A percentile compares a stretch with the other conserved stretches of the same genome.
phyloP scores from a whole-genome alignment of 2,113 vertebrate genomes.

The Upupa epops region DNA sequence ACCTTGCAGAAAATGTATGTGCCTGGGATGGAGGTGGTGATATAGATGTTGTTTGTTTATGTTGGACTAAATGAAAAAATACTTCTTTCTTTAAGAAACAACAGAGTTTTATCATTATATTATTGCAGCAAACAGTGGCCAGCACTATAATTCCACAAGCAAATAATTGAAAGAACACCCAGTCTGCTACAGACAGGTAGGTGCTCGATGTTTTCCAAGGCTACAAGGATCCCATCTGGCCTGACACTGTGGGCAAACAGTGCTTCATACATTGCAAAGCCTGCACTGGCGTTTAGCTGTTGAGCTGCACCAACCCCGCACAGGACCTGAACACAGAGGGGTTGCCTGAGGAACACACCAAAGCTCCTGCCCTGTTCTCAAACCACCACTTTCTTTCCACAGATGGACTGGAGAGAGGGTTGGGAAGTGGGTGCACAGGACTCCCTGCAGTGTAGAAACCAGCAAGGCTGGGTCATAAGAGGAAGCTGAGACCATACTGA shows the following conservation, averaged over 20 bases:
- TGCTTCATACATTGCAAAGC: background rate
- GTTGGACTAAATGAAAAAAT: background rate
- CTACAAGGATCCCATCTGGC: background rate
- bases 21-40: background rate
- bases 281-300: background rate
- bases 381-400: background rate
- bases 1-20: background rate
- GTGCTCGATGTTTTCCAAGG: background rate
- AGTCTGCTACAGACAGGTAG: no score
- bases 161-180: background rate
- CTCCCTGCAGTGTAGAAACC: background rate
- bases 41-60: background rate
- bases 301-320: background rate
- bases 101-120: background rate
- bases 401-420: background rate
- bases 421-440: background rate
- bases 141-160: background rate
- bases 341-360: background rate
- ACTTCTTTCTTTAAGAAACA: background rate
- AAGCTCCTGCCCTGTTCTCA: background rate
- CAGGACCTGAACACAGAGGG: background rate
- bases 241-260: background rate
- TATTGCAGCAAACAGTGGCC: background rate
- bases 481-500: no score
- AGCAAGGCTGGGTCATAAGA: background rate